Evolutionary conservation across 2,888 invertebrate species (phyloP), one percentile per base, ranked within the genome.

Genomic region (Drosophila lacicola): DNA sequence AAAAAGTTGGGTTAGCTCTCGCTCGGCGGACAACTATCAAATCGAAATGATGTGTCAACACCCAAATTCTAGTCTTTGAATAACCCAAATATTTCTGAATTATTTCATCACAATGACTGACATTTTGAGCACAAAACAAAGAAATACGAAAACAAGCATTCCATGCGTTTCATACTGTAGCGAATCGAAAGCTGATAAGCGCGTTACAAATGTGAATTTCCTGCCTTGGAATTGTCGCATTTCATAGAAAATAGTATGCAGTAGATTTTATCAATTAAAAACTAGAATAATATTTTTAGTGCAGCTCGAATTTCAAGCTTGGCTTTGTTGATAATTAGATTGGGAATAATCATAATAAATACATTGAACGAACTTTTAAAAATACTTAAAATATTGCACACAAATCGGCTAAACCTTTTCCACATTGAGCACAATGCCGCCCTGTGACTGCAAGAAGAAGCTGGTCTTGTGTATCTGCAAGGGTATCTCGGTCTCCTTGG

Each of bases 401-500:
- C 6, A 25, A 25, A 4, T 5, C 36, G 3, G 4, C 34, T 62
- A 66, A 19, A 79, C 41, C 21, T 75, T 74, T 29, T 89, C 78
- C 11, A 91, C 80, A n/a, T 73, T 89, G 58, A 91, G 73, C 17
- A 71, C 71, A 34, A 92, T 88, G 2, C 90, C 90, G 10, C 82
- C 88, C 14, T 86, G 75, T 0, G 87, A 77, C 3, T 83, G 73
- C 21, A 91, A 25, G 4, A 91, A 65, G 47, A 88, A 74, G n/a
- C 76, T 71, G 0, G 78, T 82, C 19, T 74, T 56, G 36, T 84
- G 62, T 2, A 88, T 76, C 19, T 83, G 62, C 11, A 92, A n/a
- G 0, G 91, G 91, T 25, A 90, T 76, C 17, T 77, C 68, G 0
- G 90, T 91, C 11, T 73, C 80, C 2, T 67, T 49, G 0, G 85